phyloP scores from a whole-genome alignment of 2,888 invertebrate species.

The Hymenopus coronatus region DNA sequence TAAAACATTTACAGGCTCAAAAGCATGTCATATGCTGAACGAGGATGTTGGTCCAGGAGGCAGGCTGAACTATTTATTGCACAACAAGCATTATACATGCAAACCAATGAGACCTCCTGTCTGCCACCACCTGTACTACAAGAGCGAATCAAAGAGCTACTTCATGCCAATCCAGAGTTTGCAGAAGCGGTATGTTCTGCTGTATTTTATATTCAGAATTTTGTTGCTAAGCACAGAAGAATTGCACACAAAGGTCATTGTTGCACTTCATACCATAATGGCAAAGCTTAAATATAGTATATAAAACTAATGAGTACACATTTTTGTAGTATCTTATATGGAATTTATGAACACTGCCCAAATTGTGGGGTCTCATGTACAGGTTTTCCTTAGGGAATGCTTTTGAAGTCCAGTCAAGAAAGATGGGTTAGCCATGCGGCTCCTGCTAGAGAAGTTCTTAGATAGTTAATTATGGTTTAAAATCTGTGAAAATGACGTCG shows the following conservation, averaged over 20 bases:
- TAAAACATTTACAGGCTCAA: not conserved
- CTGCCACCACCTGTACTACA: conserved; percentile 74
- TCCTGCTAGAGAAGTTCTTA: too few species aligned
- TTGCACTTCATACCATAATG: too few species aligned
- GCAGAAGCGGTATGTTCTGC: conserved; percentile 70
- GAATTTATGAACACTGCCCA: too few species aligned
- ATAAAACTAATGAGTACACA: not conserved
- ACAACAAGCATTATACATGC: conserved; percentile 78
- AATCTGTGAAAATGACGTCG: too few species aligned
- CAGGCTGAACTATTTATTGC: conserved; percentile 88
- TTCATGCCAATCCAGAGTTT: conserved; percentile 74
- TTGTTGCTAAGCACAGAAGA: conserved; percentile 16
- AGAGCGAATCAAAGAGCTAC: conserved; percentile 66
- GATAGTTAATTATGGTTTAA: too few species aligned
- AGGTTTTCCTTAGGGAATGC: too few species aligned
- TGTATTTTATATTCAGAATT: not conserved
- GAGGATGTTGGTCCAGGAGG: conserved; percentile 69
- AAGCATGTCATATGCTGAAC: not conserved
- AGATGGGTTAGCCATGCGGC: too few species aligned
- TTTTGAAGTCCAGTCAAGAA: too few species aligned
- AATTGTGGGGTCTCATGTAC: too few species aligned
- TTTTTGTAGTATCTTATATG: too few species aligned
- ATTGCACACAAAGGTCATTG: not conserved
- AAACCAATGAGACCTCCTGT: conserved; percentile 78
- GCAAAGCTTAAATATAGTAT: too few species aligned